These are phyloP conservation scores for Cartodere bifasciata DNA, from an alignment of 2,888 invertebrate genomes.

Conservation along the genomic window DNA sequence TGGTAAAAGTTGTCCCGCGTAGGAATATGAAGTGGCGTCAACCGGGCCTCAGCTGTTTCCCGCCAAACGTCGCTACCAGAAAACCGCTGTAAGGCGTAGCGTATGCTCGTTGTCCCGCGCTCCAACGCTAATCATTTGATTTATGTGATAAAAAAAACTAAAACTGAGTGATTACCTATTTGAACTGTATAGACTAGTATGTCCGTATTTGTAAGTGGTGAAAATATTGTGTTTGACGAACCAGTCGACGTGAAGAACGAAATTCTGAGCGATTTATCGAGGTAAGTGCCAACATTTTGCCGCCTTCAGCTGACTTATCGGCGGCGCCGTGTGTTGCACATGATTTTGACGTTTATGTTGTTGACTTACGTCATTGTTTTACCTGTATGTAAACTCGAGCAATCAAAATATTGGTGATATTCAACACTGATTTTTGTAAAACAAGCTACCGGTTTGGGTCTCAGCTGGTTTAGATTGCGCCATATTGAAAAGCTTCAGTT, in stretches of 20 bases:
- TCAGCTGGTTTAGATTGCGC: no score
- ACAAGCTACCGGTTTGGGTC: no score
- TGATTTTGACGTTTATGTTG: slow-evolving; percentile 30
- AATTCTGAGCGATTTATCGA: slow-evolving; percentile 36
- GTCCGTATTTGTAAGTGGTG: slow-evolving; percentile 42
- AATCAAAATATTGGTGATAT: no score
- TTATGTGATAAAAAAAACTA: slow-evolving; percentile 20
- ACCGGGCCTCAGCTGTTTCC: slow-evolving; percentile 54
- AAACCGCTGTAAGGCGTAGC: slow-evolving; percentile 45
- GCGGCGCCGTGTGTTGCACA: no score
- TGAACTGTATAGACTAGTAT: slow-evolving; percentile 28
- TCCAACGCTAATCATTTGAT: slow-evolving; percentile 25
- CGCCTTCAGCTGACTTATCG: slow-evolving; percentile 11
- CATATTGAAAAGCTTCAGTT: no score
- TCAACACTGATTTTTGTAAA: no score
- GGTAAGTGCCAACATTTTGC: no score
- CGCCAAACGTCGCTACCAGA: slow-evolving; percentile 54
- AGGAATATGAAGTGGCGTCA: slow-evolving; percentile 36
- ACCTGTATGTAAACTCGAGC: no score
- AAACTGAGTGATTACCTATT: slow-evolving; percentile 23
- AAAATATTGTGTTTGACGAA: slow-evolving; percentile 40
- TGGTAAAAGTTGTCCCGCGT: no score
- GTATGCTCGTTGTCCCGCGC: slow-evolving; percentile 37
- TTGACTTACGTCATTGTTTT: slow-evolving; percentile 16
- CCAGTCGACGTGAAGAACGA: slow-evolving; percentile 42